Percentiles rank a stretch among this genome's conserved stretches.
Evolutionary conservation across 2,888 invertebrate genomes (phyloP).

Genomic region (Cryptus viduatorius): DNA sequence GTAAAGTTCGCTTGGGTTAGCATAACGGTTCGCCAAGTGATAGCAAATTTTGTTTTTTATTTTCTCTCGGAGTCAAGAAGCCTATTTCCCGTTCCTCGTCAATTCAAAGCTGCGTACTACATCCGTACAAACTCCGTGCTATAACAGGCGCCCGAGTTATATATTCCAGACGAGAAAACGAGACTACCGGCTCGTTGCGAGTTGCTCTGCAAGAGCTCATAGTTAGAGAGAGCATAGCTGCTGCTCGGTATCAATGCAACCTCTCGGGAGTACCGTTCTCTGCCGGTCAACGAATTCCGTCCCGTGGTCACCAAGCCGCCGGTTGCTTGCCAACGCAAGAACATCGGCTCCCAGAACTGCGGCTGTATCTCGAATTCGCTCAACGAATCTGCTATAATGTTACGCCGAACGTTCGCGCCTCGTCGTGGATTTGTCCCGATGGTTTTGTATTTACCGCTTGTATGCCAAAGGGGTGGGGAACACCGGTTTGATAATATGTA

Average conservation of each 20-base stretch:
- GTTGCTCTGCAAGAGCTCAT: slow-evolving; percentile 18
- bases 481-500: slow-evolving; percentile 44
- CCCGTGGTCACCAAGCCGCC: slow-evolving; percentile 22
- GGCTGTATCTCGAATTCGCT: background rate
- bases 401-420: background rate
- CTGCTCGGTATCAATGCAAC: slow-evolving; percentile 10
- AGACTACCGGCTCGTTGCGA: slow-evolving; percentile 18
- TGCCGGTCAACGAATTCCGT: slow-evolving; percentile 47
- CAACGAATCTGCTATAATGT: background rate
- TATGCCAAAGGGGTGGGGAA: background rate
- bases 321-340: background rate
- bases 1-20: slow-evolving; percentile 27
- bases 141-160: background rate
- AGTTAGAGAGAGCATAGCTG: slow-evolving; percentile 11
- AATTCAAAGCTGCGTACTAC: slow-evolving; percentile 29
- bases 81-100: slow-evolving; percentile 18
- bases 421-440: slow-evolving; percentile 37
- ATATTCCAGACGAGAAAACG: slow-evolving; percentile 50
- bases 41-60: slow-evolving; percentile 33
- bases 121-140: background rate
- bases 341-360: slow-evolving; percentile 6
- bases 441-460: background rate
- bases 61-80: slow-evolving; percentile 3
- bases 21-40: slow-evolving; percentile 53
- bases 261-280: slow-evolving; percentile 43